Percentiles rank a stretch among this genome's conserved stretches.
phyloP scores from a whole-genome alignment of 2,888 invertebrate genomes.

The Pyrrhosoma nymphula region DNA sequence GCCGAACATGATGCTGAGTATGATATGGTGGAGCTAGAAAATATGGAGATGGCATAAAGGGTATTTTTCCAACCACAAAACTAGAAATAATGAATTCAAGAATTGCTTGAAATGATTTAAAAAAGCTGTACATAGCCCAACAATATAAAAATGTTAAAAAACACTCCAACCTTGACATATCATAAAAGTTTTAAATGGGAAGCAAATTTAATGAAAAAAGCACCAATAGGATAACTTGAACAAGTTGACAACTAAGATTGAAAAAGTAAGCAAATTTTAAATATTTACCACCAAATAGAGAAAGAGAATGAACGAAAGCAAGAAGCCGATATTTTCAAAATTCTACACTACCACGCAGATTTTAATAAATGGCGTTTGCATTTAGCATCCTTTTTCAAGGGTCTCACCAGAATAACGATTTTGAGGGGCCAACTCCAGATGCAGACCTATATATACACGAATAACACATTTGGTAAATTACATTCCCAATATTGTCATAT shows the following conservation, averaged over 20 bases:
- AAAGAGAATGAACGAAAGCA: background rate
- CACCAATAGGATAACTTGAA: background rate
- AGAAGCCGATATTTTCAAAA: background rate
- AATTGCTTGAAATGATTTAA: background rate
- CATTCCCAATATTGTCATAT: background rate
- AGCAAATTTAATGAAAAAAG: constrained; percentile 39
- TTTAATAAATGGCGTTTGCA: constrained; percentile 30
- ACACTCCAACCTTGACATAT: background rate
- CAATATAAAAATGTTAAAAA: background rate
- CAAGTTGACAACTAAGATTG: background rate
- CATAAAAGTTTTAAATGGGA: background rate
- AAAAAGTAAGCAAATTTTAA: constrained; percentile 35
- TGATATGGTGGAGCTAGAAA: constrained; percentile 89
- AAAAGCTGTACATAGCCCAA: background rate
- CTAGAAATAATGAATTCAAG: background rate
- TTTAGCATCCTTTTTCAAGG: constrained; percentile 50
- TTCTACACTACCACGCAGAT: background rate
- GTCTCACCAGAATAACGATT: constrained; percentile 58
- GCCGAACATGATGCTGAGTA: constrained; percentile 89
- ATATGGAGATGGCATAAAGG: constrained; percentile 57
- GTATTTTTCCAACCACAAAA: background rate
- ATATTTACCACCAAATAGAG: background rate
- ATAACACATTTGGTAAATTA: constrained; percentile 57
- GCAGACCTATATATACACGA: constrained; percentile 62
- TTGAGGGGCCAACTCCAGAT: constrained; percentile 65